phyloP scores from a whole-genome alignment of 2,113 vertebrate genomes.

The Phalacrocorax pelagicus region DNA sequence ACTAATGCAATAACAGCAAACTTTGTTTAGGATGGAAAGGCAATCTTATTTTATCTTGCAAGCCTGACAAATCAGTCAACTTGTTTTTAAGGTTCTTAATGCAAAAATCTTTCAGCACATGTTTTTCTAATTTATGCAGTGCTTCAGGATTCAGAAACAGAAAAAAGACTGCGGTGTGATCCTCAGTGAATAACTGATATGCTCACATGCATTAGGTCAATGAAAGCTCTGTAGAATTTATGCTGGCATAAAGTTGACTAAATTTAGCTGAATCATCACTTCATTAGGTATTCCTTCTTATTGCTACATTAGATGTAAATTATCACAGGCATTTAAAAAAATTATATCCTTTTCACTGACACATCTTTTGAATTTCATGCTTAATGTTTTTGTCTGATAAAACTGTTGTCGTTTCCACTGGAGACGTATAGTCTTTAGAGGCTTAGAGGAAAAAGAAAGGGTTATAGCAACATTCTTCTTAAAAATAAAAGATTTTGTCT shows the following conservation, averaged over 20 bases:
- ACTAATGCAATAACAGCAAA: neutral
- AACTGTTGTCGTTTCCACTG: neutral
- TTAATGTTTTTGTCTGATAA: neutral
- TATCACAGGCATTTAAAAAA: neutral
- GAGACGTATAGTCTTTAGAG: neutral
- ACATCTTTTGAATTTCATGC: neutral
- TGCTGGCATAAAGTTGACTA: neutral
- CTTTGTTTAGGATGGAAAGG: neutral
- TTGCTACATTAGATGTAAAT: neutral
- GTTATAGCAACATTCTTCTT: neutral
- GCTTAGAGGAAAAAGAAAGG: rapidly evolving
- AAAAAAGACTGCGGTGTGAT: neutral
- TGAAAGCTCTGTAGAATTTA: neutral
- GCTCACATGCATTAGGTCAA: constrained; percentile 16
- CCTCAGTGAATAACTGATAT: neutral
- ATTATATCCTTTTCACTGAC: neutral
- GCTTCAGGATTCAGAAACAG: neutral
- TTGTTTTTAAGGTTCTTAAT: neutral
- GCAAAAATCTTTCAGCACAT: neutral
- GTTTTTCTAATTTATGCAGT: neutral
- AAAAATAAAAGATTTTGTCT: neutral
- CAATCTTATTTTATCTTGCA: neutral
- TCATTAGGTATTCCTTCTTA: neutral
- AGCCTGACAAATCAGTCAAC: neutral
- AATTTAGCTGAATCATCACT: constrained; percentile 37